Evolutionary conservation across 1,140 invertebrate species (phyloP).

Genomic region (Drosophila kohkoa): DNA sequence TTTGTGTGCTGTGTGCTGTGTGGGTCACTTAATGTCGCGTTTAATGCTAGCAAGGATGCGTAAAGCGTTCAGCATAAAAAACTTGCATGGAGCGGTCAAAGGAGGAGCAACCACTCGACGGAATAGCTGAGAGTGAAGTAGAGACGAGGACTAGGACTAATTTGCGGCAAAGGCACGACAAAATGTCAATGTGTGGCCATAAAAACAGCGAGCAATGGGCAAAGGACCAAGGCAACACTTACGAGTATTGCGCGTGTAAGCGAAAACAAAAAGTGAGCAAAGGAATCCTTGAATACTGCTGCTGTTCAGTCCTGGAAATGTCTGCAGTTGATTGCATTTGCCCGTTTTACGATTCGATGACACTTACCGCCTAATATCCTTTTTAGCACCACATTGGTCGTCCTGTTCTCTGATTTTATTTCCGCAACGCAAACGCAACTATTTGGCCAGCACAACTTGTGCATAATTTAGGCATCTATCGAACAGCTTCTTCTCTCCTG

Average conservation of each 20-base stretch:
- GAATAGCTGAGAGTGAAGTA: slow-evolving; percentile 7
- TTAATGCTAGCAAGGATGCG: slow-evolving; percentile 64
- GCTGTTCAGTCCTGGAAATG: slow-evolving; percentile 28
- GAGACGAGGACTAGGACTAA: slow-evolving; percentile 47
- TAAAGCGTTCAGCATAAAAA: slow-evolving; percentile 76
- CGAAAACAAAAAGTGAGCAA: slow-evolving; percentile 56
- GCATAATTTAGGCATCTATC: slow-evolving; percentile 61
- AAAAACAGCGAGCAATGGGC: slow-evolving; percentile 49
- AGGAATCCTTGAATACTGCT: slow-evolving; percentile 1
- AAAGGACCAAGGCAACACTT: slow-evolving; percentile 22
- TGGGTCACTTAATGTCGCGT: slow-evolving; percentile 58
- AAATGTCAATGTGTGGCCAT: slow-evolving; percentile 71
- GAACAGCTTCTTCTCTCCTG: not conserved
- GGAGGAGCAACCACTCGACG: slow-evolving; percentile 31
- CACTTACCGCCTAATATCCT: slow-evolving; percentile 76
- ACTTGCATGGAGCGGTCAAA: slow-evolving; percentile 30
- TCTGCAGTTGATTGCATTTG: slow-evolving; percentile 79
- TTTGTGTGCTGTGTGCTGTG: slow-evolving; percentile 6
- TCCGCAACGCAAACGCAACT: slow-evolving; percentile 49
- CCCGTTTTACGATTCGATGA: slow-evolving; percentile 76
- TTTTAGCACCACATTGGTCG: slow-evolving; percentile 54
- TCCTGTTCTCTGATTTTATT: slow-evolving; percentile 58
- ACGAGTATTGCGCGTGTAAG: slow-evolving; percentile 73
- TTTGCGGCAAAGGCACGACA: slow-evolving; percentile 65
- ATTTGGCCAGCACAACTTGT: slow-evolving; percentile 44